Evolutionary conservation across 2,113 vertebrate species (phyloP), one percentile per base, ranked within the genome.

Genomic region (Xyliphius kryptos): DNA sequence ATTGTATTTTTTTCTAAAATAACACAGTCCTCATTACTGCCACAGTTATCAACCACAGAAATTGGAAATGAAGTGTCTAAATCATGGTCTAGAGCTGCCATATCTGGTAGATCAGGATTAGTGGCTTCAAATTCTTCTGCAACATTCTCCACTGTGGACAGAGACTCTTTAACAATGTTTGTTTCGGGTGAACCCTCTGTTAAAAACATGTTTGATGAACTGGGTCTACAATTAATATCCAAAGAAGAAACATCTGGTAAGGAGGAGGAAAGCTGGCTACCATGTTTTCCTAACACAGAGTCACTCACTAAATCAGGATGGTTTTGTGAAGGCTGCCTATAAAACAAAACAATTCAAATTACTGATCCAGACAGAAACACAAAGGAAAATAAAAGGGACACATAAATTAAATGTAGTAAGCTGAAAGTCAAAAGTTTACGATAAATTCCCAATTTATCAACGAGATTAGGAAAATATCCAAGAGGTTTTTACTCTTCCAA

Each of bases 191-290:
- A 32, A 32, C 26, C 26, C 54, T 54, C 64, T 67, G 48, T 17
- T 49, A 40, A n/a, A 12, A n/a, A 38, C 16, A 13, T 57, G 22
- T 14, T 46, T 47, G 56, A 9, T 62, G 17, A 41, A 40, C 6
- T 65, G 19, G 6, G 49, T 22, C 52, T 76, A 40, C 17, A 32
- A 9, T 63, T 65, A 14, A 2, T 47, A 26, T 68, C 62, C 5
- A 81, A 66, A 3, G 82, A 79, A 1, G 85, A 89, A 50, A 88
- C 81, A 8, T 87, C 85, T 2, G 85, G 86, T n/a, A 87, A 77
- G 16, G 81, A 84, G 26, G 82, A 81, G 38, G 70, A 82, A 7
- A 76, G 72, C 19, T 78, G 73, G 36, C 74, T 47, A n/a, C 47
- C 67, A 41, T 61, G 63, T 52, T 75, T 80, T 22, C 62, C 71